Evolutionary conservation across 2,797 vertebrate genomes (phyloP).

Genomic region (Rallus crepitans): DNA sequence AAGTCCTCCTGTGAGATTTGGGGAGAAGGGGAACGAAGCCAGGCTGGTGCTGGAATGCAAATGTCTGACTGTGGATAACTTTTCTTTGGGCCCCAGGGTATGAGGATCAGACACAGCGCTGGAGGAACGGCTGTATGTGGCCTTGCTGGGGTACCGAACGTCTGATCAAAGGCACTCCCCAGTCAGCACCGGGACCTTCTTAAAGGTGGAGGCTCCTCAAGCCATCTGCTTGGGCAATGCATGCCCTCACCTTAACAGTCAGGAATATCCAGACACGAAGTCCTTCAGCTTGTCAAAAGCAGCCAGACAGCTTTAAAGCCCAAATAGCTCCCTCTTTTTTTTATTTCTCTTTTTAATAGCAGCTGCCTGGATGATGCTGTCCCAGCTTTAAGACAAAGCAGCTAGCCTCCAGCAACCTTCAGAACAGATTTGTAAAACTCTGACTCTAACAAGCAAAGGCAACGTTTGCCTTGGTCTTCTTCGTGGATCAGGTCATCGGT

Average conservation of each 20-base stretch:
- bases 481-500: neutral
- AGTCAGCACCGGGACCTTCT: neutral
- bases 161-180: neutral
- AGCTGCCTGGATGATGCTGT: neutral
- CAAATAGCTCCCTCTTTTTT: neutral
- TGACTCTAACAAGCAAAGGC: constrained; percentile 34
- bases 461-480: no score
- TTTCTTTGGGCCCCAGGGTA: neutral
- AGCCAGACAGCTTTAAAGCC: neutral
- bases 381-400: neutral
- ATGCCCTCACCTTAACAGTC: neutral
- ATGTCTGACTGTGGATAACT: neutral
- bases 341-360: neutral
- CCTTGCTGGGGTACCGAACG: neutral
- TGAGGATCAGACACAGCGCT: neutral
- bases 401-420: constrained; percentile 56
- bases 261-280: neutral
- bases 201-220: neutral
- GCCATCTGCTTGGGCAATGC: neutral
- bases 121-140: neutral
- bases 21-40: neutral
- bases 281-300: neutral
- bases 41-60: neutral
- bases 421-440: constrained; percentile 39
- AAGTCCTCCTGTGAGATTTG: accelerated